Conservation (phyloP, 2,113 vertebrate genomes). For the Labeo catla region DNA sequence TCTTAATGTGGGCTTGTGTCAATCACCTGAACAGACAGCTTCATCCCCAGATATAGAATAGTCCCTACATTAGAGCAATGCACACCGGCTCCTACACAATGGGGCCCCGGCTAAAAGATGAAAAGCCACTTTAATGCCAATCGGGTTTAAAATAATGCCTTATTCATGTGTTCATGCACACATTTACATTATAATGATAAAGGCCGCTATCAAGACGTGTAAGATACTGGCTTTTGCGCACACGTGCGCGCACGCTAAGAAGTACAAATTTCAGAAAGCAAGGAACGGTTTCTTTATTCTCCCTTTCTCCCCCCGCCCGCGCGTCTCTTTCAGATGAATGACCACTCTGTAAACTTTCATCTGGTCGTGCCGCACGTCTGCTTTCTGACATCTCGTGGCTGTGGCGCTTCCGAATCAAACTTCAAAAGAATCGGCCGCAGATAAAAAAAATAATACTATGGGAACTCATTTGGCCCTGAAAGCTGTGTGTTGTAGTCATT, state of each 20-base stretch:
- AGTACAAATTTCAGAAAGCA: conserved; percentile 5
- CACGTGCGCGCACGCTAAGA: conserved; percentile 1
- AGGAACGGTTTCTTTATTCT: conserved; percentile 39
- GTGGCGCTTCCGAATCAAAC: conserved; percentile 53
- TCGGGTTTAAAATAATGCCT: conserved; percentile 78
- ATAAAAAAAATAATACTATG: conserved; percentile 54
- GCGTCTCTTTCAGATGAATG: conserved; percentile 54
- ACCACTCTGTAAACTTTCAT: conserved; percentile 63
- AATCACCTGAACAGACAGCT: conserved; percentile 99
- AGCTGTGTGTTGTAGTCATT: conserved; percentile 62
- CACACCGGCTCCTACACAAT: conserved; percentile 89
- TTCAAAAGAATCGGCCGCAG: conserved; percentile 59
- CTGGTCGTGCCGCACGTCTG: conserved; percentile 57
- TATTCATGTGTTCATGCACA: conserved; percentile 58
- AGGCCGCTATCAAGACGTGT: conserved; percentile 69
- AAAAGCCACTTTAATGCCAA: conserved; percentile 83
- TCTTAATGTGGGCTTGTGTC: conserved; percentile 99
- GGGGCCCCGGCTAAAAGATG: conserved; percentile 74
- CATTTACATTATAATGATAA: conserved; percentile 54
- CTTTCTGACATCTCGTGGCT: conserved; percentile 52
- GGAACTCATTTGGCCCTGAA: conserved; percentile 59
- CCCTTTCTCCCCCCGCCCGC: background rate
- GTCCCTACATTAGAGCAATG: conserved; percentile 90
- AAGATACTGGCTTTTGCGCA: conserved; percentile 70
- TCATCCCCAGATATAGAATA: conserved; percentile 99